phyloP scores from a whole-genome alignment of 2,888 invertebrate species.

The Cylloceria caligata region DNA sequence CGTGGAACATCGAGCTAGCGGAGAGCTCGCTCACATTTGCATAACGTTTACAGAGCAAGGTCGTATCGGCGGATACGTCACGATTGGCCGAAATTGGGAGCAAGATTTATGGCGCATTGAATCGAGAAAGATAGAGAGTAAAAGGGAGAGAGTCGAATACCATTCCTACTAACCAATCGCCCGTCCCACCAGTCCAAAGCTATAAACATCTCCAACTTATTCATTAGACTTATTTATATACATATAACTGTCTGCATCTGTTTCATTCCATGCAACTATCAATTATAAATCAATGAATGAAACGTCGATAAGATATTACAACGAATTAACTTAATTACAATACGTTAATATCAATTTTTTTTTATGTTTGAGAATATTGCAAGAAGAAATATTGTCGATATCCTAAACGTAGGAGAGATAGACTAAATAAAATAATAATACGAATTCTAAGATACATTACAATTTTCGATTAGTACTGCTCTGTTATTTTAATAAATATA shows the following conservation, averaged over 20 bases:
- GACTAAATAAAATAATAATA: too few species aligned
- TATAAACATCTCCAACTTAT: conserved; percentile 65
- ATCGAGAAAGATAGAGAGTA: conserved; percentile 57
- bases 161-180: conserved; percentile 36
- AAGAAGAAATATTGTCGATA: background rate
- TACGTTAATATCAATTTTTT: conserved; percentile 29
- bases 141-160: conserved; percentile 36
- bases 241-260: conserved; percentile 44
- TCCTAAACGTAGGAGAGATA: too few species aligned
- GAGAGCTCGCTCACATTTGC: conserved; percentile 70
- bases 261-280: conserved; percentile 34
- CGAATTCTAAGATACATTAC: too few species aligned
- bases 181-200: conserved; percentile 40
- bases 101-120: conserved; percentile 77
- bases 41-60: conserved; percentile 74
- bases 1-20: conserved; percentile 58
- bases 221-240: conserved; percentile 51
- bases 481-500: too few species aligned
- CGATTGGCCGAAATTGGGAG: conserved; percentile 75
- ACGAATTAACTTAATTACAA: conserved; percentile 51
- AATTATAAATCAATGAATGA: conserved; percentile 56
- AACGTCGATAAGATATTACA: conserved; percentile 27
- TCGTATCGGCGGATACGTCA: conserved; percentile 74
- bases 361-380: background rate
- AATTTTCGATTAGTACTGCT: too few species aligned